A percentile compares a stretch with the other conserved stretches of the same genome.
These are phyloP conservation scores for Barnardius zonarius DNA, from an alignment of 2,113 vertebrate genomes.

Conservation along the genomic window DNA sequence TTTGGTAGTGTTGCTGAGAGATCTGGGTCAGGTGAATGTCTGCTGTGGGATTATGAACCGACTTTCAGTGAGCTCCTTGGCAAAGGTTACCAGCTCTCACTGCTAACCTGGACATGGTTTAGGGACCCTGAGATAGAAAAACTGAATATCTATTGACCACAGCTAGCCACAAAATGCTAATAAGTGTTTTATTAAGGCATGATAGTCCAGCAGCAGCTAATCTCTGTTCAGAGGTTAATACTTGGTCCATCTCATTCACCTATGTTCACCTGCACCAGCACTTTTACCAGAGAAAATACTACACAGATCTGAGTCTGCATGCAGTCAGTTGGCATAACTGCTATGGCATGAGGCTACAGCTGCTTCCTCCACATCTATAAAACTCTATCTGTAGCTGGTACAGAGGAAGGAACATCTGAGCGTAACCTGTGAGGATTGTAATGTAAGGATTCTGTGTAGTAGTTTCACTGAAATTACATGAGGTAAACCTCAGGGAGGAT, in stretches of 20 bases:
- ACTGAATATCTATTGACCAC: background rate
- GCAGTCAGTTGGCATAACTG: rapidly evolving
- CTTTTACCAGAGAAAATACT: background rate
- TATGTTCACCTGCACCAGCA: background rate
- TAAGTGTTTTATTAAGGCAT: background rate
- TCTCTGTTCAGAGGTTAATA: background rate
- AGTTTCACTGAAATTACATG: background rate
- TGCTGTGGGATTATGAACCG: background rate
- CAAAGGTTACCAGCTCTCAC: background rate
- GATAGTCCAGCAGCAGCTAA: background rate
- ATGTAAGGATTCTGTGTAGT: background rate
- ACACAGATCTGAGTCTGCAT: rapidly evolving
- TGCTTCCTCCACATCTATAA: too few relatives aligned
- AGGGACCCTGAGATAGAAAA: background rate
- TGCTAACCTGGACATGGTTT: background rate
- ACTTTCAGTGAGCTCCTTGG: background rate
- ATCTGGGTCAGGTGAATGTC: background rate
- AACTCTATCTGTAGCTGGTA: background rate
- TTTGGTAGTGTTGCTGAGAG: background rate
- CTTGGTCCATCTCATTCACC: background rate
- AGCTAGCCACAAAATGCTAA: background rate
- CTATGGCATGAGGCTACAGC: background rate
- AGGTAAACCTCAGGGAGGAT: background rate
- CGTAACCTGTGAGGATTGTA: background rate
- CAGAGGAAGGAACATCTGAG: background rate